Evolutionary conservation across 1,140 invertebrate genomes (phyloP).

Genomic region (Pteromalus puparum): DNA sequence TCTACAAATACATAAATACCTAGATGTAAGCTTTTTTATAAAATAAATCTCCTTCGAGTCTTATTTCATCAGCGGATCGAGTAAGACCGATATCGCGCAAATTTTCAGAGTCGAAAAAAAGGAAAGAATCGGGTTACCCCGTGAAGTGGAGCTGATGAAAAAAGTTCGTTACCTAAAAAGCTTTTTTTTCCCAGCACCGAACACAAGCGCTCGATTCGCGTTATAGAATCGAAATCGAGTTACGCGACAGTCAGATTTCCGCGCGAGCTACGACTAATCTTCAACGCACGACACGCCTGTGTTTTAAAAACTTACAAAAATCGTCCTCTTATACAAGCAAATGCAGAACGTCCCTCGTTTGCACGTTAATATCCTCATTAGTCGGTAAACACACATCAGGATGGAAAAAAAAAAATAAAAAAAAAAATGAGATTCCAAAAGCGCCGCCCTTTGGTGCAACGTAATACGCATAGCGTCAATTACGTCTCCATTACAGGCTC

Average conservation of each 20-base stretch:
- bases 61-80: neutral
- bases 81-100: neutral
- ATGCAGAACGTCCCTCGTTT: neutral
- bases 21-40: neutral
- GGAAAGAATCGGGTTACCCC: neutral
- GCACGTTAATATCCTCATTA: neutral
- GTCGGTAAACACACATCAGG: neutral
- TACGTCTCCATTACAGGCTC: constrained; percentile 28
- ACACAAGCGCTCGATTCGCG: neutral
- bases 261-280: neutral
- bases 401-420: neutral
- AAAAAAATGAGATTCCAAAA: neutral
- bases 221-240: neutral
- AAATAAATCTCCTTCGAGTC: neutral
- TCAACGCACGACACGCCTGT: neutral
- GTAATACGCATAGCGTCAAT: constrained; percentile 21
- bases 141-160: neutral
- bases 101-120: neutral
- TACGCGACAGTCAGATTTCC: neutral
- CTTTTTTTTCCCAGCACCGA: neutral
- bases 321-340: neutral
- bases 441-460: neutral
- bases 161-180: neutral
- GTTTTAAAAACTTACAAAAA: neutral
- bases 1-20: no score